Evolutionary conservation across 2,113 vertebrate species (phyloP).

Genomic region (Peromyscus polionotus): DNA sequence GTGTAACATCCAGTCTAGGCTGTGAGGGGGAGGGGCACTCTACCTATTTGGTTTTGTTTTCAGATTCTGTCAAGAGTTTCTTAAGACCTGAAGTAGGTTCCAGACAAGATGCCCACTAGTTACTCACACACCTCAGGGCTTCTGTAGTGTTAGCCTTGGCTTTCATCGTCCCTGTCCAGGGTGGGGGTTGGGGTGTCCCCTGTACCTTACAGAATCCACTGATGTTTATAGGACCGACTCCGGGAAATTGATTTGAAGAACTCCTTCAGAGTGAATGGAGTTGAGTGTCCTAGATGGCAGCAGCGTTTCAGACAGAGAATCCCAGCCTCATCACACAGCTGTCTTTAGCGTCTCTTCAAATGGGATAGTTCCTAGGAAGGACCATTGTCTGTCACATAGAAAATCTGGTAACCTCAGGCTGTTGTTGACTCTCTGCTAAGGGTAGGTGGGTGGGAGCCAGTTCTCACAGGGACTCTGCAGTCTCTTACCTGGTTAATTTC

Average conservation of each 20-base stretch:
- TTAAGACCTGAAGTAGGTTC: background rate
- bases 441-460: background rate
- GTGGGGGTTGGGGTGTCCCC: background rate
- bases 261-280: background rate
- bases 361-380: background rate
- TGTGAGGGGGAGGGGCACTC: rapidly evolving
- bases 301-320: background rate
- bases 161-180: background rate
- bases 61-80: background rate
- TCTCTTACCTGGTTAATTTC: background rate
- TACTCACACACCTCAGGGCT: background rate
- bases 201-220: background rate
- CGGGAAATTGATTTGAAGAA: slow-evolving; percentile 43
- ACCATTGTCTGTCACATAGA: background rate
- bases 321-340: background rate
- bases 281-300: slow-evolving; percentile 31
- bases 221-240: background rate
- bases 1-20: background rate
- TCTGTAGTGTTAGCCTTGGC: background rate
- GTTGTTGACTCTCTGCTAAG: background rate
- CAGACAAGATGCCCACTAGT: background rate
- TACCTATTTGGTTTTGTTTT: background rate
- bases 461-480: background rate
- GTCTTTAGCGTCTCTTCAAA: background rate
- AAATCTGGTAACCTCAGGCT: background rate